Evolutionary conservation across 2,113 vertebrate genomes (phyloP), one percentile per base, ranked within the genome.

Genomic region (Stigmatopora argus): DNA sequence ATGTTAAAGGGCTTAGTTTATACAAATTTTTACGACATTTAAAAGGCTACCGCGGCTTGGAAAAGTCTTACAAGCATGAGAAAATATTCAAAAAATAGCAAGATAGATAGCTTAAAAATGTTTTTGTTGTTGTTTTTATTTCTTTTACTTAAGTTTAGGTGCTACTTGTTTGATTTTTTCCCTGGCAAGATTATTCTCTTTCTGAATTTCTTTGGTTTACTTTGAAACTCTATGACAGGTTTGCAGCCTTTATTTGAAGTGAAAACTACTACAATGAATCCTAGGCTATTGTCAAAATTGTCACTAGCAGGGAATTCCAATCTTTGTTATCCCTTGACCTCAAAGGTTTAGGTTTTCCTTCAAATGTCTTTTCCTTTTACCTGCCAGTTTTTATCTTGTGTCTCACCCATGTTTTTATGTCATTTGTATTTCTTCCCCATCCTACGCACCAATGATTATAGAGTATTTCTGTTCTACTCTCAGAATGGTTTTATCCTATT

Each of bases 241-340:
- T 59, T 72, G 59, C 69, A 65, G 69, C 18, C 34, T 19, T 19
- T 65, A 65, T 67, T 49, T 67, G 57, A 71, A 66, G 38, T 41
- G 19, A 51, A 52, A 49, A 67, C 45, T 9, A 8, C 51, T 55
- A 26, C 52, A 9, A 41, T 7, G 10, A 72, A 56, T 79, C 77
- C 62, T 51, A 18, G 79, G 81, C 77, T 74, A 70, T 66, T 77
- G 79, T 83, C 77, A 73, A 70, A 41, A 65, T 46, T 77, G 69
- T 82, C 75, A 69, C 51, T 63, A 71, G 67, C 47, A 72, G 59
- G 58, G 41, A 58, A 14, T 55, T 26, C 35, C 64, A 21, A 6
- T 65, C 45, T 26, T 60, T 62, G 69, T 62, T 47, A 52, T 64
- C 52, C 66, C 69, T 70, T 62, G 10, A 44, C 53, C 46, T 62